phyloP scores from a whole-genome alignment of 2,113 vertebrate genomes.

The Stegastes partitus region DNA sequence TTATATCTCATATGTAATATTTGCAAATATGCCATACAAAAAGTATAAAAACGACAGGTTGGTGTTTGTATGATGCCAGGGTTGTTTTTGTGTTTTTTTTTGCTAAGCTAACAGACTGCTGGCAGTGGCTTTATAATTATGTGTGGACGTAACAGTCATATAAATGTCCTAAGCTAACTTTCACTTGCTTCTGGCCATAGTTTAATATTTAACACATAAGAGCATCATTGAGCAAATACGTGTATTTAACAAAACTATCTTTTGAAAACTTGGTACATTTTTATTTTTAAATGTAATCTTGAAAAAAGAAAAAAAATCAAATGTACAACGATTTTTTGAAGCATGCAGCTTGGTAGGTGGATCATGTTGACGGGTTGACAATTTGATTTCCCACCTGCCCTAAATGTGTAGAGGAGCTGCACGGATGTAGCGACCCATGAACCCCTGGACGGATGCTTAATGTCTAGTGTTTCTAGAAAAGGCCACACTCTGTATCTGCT shows the following conservation, averaged over 20 bases:
- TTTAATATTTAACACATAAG: too few relatives aligned
- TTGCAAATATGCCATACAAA: too few relatives aligned
- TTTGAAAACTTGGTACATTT: not conserved
- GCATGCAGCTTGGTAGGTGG: not conserved
- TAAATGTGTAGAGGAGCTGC: not conserved
- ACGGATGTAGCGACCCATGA: not conserved
- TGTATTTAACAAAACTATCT: not conserved
- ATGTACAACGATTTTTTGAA: not conserved
- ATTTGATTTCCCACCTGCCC: slow-evolving; percentile 7
- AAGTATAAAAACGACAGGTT: not conserved
- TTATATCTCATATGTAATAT: too few relatives aligned
- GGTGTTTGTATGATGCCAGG: not conserved
- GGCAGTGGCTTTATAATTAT: not conserved
- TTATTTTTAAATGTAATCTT: not conserved
- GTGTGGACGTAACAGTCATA: too few relatives aligned
- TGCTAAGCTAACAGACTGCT: not conserved
- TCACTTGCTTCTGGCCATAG: too few relatives aligned
- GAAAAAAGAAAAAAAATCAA: too few relatives aligned
- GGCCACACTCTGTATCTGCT: slow-evolving; percentile 34
- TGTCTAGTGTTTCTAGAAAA: slow-evolving; percentile 45
- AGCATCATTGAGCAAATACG: not conserved
- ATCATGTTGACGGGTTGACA: not conserved
- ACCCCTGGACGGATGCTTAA: not conserved
- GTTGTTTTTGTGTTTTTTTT: not conserved
- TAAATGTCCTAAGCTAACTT: too few relatives aligned